A percentile compares a stretch with the other conserved stretches of the same genome.
These are phyloP conservation scores for Silurus meridionalis DNA, from an alignment of 2,113 vertebrate species.

Conservation along the genomic window DNA sequence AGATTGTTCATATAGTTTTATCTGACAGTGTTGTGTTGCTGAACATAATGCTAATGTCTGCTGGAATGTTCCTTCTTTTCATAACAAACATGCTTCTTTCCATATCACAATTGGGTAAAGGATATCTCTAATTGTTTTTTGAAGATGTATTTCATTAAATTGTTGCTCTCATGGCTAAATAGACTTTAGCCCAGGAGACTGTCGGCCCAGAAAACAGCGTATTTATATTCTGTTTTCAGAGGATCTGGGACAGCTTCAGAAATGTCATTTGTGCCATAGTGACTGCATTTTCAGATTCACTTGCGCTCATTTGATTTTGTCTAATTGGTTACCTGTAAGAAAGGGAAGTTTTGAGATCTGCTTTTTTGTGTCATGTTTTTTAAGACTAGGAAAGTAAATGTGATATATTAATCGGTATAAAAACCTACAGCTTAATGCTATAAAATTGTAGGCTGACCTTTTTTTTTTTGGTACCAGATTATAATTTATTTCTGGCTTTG, in stretches of 20 bases:
- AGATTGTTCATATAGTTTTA: background rate
- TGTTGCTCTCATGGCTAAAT: background rate
- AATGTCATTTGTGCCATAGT: background rate
- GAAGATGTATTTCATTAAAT: background rate
- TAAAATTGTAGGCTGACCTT: background rate
- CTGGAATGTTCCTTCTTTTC: constrained; percentile 30
- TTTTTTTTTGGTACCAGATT: background rate
- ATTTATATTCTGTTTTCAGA: background rate
- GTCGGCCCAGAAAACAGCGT: background rate
- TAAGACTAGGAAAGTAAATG: background rate
- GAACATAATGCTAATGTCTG: constrained; percentile 19
- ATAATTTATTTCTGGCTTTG: background rate
- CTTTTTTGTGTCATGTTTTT: background rate
- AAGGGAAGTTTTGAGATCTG: background rate
- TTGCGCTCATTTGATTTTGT: background rate
- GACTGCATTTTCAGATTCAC: background rate
- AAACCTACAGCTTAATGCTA: background rate
- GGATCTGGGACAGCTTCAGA: constrained; percentile 10
- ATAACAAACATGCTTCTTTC: constrained; percentile 11
- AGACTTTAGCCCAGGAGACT: background rate
- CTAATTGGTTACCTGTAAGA: background rate
- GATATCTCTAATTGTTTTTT: background rate
- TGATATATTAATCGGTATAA: background rate
- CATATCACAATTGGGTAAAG: background rate
- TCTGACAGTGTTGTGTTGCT: constrained; percentile 29